Evolutionary conservation across 2,797 vertebrate genomes (phyloP).

Genomic region (Coreius guichenoti): DNA sequence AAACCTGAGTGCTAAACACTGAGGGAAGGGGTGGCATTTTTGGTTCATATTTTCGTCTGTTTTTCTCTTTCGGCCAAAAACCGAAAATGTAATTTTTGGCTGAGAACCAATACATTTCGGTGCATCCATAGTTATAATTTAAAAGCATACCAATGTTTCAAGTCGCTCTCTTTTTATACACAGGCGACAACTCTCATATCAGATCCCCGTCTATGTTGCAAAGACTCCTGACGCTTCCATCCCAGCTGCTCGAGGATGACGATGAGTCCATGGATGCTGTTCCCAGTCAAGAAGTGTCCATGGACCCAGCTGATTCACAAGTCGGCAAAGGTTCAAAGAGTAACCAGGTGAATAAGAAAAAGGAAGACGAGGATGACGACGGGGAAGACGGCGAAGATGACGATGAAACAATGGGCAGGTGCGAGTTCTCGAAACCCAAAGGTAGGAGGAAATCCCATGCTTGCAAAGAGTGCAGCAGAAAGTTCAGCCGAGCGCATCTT

Average conservation of each 20-base stretch:
- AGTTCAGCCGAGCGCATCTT: conserved; percentile 76
- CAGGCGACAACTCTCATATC: conserved; percentile 61
- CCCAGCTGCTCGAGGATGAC: conserved; percentile 75
- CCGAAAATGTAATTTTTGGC: too few species aligned
- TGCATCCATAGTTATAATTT: background rate
- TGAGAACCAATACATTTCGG: too few species aligned
- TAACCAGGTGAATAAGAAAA: conserved; percentile 26
- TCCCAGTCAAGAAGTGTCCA: conserved; percentile 32
- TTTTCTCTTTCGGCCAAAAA: too few species aligned
- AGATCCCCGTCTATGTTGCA: conserved; percentile 81
- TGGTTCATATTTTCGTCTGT: too few species aligned
- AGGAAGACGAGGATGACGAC: conserved; percentile 53
- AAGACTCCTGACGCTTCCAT: conserved; percentile 79
- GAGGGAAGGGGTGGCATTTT: too few species aligned
- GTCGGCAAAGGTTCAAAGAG: conserved; percentile 6
- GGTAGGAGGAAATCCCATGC: conserved; percentile 70
- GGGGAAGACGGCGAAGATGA: conserved; percentile 53
- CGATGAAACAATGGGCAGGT: conserved; percentile 53
- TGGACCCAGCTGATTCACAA: background rate
- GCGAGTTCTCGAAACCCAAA: conserved; percentile 63
- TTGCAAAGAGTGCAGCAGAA: conserved; percentile 77
- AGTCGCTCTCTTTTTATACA: background rate
- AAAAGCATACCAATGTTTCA: background rate
- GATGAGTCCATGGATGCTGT: conserved; percentile 67
- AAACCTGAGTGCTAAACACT: too few species aligned